These are phyloP conservation scores for Brachionus sp. DNA, from an alignment of 1,140 invertebrate genomes.

Conservation along the genomic window DNA sequence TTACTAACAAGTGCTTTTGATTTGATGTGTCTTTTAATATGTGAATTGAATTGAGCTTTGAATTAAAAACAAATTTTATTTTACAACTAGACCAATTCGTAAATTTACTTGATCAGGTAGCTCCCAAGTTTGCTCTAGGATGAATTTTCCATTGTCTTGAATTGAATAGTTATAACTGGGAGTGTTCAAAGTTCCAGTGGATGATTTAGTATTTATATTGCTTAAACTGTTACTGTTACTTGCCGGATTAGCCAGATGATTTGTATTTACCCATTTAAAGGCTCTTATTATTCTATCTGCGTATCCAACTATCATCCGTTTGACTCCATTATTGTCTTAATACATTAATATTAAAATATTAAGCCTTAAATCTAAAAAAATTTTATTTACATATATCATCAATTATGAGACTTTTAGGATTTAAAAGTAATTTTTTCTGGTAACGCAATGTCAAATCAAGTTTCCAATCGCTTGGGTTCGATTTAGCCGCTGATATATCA, in stretches of 20 bases:
- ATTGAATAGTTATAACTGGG: neutral
- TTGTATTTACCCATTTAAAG: slow-evolving; percentile 12
- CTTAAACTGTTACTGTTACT: slow-evolving; percentile 22
- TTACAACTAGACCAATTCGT: neutral
- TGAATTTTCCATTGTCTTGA: slow-evolving; percentile 9
- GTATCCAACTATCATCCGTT: slow-evolving; percentile 32
- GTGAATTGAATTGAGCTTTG: slow-evolving; percentile 18
- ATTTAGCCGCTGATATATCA: slow-evolving; percentile 2
- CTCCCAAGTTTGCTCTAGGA: slow-evolving; percentile 24
- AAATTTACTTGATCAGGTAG: neutral
- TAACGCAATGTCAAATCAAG: neutral
- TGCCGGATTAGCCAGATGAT: neutral
- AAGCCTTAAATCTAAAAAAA: neutral
- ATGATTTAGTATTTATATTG: slow-evolving; percentile 12
- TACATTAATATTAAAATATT: neutral
- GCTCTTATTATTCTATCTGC: slow-evolving; percentile 22
- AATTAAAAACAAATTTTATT: neutral
- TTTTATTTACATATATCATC: slow-evolving; percentile 17
- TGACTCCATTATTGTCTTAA: slow-evolving; percentile 11
- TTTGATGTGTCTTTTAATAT: slow-evolving; percentile 11
- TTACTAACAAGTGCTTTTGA: neutral
- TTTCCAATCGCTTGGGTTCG: slow-evolving; percentile 21
- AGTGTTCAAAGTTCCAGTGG: neutral
- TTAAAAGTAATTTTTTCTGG: neutral
- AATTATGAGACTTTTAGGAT: slow-evolving; percentile 2